Evolutionary conservation across 92 coral and sea anemone genomes (phyloP).

Genomic region (Porites rus): DNA sequence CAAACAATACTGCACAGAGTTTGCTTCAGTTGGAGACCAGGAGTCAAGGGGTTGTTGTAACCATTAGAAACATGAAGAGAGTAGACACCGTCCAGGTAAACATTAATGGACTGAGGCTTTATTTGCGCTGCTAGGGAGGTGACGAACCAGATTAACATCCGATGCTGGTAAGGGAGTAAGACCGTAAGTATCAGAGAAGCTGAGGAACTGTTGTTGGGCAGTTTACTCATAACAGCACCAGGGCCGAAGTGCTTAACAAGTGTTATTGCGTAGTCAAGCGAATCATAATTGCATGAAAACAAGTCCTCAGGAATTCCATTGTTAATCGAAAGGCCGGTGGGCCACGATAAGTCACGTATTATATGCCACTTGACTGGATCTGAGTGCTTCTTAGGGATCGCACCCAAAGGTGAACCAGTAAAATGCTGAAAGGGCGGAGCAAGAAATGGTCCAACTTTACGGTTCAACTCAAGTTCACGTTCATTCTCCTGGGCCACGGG

Average conservation of each 20-base stretch:
- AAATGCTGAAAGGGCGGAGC: conserved; percentile 30
- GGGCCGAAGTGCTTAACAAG: neutral
- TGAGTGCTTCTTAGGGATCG: neutral
- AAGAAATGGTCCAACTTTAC: conserved; percentile 47
- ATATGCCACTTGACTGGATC: too few relatives aligned
- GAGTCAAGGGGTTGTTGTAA: neutral
- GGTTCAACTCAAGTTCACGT: conserved; percentile 20
- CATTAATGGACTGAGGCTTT: conserved; percentile 20
- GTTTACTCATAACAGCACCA: neutral
- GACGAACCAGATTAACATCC: neutral
- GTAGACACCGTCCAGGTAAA: conserved; percentile 14
- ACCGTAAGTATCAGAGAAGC: conserved; percentile 6
- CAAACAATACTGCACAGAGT: conserved; percentile 1
- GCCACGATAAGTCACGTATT: neutral
- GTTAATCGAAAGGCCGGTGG: neutral
- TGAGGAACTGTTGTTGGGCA: conserved; percentile 16
- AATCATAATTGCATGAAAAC: neutral
- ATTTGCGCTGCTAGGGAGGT: neutral
- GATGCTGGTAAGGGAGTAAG: conserved; percentile 8
- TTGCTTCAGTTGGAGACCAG: conserved; percentile 6
- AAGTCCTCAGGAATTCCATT: neutral
- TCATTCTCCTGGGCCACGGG: conserved; percentile 7
- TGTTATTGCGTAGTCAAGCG: neutral
- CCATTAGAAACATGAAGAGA: conserved; percentile 22
- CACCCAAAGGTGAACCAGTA: conserved; percentile 60